Evolutionary conservation across 1,140 invertebrate species (phyloP).

Genomic region (Apocrypta bakeri): DNA sequence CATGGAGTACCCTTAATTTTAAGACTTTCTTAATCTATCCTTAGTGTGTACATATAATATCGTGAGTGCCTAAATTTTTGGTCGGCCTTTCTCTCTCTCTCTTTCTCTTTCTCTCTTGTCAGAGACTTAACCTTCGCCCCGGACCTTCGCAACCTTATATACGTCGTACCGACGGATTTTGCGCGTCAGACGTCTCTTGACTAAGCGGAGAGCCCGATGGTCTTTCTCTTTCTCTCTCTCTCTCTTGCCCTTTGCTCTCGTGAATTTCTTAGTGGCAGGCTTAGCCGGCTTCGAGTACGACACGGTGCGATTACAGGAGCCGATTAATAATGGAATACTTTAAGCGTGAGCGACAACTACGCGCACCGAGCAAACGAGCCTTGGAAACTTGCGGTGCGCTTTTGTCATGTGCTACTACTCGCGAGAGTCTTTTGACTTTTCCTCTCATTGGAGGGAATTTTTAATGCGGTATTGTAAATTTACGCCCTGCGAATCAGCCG

Average conservation of each 20-base stretch:
- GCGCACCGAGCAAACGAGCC: slow-evolving; percentile 23
- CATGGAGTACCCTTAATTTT: too few species aligned
- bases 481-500: background rate
- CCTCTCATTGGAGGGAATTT: slow-evolving; percentile 18
- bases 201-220: background rate
- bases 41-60: too few species aligned
- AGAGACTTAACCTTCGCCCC: slow-evolving; percentile 10
- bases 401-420: background rate
- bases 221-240: background rate
- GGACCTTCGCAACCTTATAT: slow-evolving; percentile 40
- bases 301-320: slow-evolving; percentile 26
- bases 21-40: too few species aligned
- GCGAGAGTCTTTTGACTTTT: slow-evolving; percentile 6
- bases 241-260: slow-evolving; percentile 10
- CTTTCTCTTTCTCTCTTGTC: background rate
- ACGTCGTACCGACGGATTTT: slow-evolving; percentile 36
- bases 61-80: background rate
- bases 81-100: background rate
- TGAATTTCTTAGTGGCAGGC: slow-evolving; percentile 44
- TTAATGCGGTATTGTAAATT: slow-evolving; percentile 8
- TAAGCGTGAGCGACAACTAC: slow-evolving; percentile 34
- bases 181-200: slow-evolving; percentile 22
- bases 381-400: slow-evolving; percentile 27
- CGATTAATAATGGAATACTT: slow-evolving; percentile 44
- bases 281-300: background rate